A percentile compares a stretch with the other conserved stretches of the same genome.
Evolutionary conservation across 1,140 invertebrate genomes (phyloP).

Genomic region (Bombus impatiens): DNA sequence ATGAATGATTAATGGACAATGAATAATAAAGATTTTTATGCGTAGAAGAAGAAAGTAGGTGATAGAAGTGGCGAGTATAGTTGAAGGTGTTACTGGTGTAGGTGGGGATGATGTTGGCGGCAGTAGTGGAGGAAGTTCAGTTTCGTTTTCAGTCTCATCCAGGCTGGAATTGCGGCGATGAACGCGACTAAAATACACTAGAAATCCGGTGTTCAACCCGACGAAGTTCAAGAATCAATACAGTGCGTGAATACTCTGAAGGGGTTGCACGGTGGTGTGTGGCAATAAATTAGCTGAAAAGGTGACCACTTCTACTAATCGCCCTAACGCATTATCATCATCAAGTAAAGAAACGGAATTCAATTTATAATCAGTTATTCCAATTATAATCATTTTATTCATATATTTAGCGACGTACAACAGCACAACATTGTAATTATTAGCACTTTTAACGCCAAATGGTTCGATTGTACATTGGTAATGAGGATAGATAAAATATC

Average conservation of each 20-base stretch:
- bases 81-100: slow-evolving; percentile 25
- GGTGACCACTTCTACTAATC: slow-evolving; percentile 14
- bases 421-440: not conserved
- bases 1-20: not conserved
- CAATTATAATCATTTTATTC: not conserved
- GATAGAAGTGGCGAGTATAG: slow-evolving; percentile 13
- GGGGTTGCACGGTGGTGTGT: not conserved
- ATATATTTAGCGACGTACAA: not conserved
- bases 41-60: slow-evolving; percentile 39
- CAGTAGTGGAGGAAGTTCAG: slow-evolving; percentile 45
- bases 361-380: not conserved
- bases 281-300: not conserved
- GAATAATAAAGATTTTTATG: slow-evolving; percentile 26
- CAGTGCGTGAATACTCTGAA: not conserved
- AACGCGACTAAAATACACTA: not conserved
- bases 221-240: slow-evolving; percentile 23
- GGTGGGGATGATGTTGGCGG: slow-evolving; percentile 45
- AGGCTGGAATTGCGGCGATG: slow-evolving; percentile 40
- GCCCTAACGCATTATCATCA: not conserved
- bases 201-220: not conserved
- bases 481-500: not conserved
- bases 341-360: not conserved
- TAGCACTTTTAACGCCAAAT: not conserved
- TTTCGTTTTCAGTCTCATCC: slow-evolving; percentile 51
- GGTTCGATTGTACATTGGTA: too few relatives aligned